Evolutionary conservation across 2,797 vertebrate genomes (phyloP).

Genomic region (Nannoperca obscura): DNA sequence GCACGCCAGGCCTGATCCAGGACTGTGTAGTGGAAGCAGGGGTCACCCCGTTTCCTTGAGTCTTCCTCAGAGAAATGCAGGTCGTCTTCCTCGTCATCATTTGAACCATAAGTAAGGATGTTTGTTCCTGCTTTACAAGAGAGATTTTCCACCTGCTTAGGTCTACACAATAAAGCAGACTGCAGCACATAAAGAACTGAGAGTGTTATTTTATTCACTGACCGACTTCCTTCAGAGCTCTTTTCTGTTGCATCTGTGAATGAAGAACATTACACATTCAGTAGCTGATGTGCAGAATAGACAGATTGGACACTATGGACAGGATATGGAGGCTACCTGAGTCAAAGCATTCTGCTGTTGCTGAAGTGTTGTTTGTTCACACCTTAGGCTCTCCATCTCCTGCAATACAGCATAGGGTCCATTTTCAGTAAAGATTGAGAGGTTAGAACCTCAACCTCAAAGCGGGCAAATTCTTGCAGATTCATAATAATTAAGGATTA

Average conservation of each 20-base stretch:
- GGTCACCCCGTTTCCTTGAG: conserved; percentile 27
- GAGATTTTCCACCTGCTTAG: neutral
- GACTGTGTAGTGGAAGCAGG: conserved; percentile 55
- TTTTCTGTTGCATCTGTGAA: conserved; percentile 42
- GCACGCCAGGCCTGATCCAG: conserved; percentile 70
- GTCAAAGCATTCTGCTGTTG: conserved; percentile 64
- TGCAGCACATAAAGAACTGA: neutral
- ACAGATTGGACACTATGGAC: neutral
- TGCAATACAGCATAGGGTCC: conserved; percentile 21
- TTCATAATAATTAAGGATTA: neutral
- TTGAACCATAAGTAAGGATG: neutral
- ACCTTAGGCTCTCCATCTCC: conserved; percentile 53
- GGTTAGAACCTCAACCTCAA: neutral
- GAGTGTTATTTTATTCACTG: conserved; percentile 11
- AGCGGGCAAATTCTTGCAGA: neutral
- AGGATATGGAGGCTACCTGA: conserved; percentile 49
- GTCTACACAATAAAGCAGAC: neutral
- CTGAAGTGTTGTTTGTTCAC: conserved; percentile 67
- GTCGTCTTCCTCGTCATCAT: neutral
- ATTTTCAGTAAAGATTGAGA: neutral
- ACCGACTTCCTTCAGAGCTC: conserved; percentile 46
- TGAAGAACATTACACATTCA: conserved; percentile 15
- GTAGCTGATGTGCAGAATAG: neutral
- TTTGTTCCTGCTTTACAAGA: neutral
- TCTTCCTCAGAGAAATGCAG: neutral